Evolutionary conservation across 2,797 vertebrate species (phyloP).

Genomic region (Hafferia zeledoni): DNA sequence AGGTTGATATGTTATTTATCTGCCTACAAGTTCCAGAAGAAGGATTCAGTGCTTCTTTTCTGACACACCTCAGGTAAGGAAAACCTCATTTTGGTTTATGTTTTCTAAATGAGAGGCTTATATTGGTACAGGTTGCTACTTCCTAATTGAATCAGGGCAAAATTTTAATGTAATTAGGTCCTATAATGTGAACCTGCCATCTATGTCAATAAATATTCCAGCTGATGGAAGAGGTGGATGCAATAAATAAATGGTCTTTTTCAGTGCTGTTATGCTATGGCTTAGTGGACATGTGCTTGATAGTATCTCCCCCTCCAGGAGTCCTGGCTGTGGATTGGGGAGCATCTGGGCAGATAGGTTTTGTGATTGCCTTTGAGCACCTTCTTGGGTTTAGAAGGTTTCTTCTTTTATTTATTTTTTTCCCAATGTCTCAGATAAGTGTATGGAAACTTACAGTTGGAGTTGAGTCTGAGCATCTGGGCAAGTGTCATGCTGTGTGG

Average conservation of each 20-base stretch:
- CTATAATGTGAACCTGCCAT: neutral
- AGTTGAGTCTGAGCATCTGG: neutral
- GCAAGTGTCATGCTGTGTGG: fast-evolving
- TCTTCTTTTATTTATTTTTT: no score
- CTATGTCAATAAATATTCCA: neutral
- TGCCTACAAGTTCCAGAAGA: neutral
- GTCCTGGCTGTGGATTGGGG: neutral
- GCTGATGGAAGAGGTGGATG: neutral
- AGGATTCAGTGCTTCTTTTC: neutral
- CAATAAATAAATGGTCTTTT: neutral
- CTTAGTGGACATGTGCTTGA: neutral
- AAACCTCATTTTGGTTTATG: neutral
- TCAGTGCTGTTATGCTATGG: neutral
- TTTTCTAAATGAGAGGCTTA: neutral
- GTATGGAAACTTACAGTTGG: neutral
- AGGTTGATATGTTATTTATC: neutral
- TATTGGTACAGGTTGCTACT: neutral
- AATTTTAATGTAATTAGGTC: neutral
- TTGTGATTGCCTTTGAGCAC: neutral
- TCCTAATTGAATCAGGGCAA: neutral
- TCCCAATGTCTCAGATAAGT: neutral
- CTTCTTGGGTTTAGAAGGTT: neutral
- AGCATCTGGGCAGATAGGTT: neutral
- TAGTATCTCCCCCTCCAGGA: neutral
- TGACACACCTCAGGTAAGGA: neutral